These are phyloP conservation scores for Platyscapa corneri DNA, from an alignment of 1,140 invertebrate species.

Conservation along the genomic window DNA sequence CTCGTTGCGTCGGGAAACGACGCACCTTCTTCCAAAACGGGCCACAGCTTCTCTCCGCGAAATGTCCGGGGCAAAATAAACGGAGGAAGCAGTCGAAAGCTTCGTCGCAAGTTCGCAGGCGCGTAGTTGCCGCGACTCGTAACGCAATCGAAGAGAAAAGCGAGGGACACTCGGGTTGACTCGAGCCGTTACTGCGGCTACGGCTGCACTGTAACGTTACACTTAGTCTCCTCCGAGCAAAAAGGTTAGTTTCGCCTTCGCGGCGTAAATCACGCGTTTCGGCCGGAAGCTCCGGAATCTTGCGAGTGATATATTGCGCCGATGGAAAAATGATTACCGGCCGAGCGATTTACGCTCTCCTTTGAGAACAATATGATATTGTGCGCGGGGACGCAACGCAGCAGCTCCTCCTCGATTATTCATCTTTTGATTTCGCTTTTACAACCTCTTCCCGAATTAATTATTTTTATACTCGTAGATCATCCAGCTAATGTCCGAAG, in stretches of 20 bases:
- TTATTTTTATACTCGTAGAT: slow-evolving; percentile 41
- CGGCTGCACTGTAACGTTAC: not conserved
- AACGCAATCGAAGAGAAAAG: too few species aligned
- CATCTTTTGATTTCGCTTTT: not conserved
- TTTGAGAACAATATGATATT: slow-evolving; percentile 33
- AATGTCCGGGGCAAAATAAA: too few species aligned
- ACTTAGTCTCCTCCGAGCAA: not conserved
- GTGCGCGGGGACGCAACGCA: slow-evolving; percentile 4
- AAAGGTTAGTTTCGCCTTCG: slow-evolving; percentile 26
- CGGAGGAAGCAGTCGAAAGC: too few species aligned
- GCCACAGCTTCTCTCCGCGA: too few species aligned
- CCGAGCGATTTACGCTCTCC: slow-evolving; percentile 19
- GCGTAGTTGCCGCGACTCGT: too few species aligned
- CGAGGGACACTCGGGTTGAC: too few species aligned
- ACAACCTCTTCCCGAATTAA: not conserved
- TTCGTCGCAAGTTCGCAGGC: too few species aligned
- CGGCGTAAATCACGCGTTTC: slow-evolving; percentile 42
- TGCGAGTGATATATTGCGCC: slow-evolving; percentile 32
- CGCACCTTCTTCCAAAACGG: too few species aligned
- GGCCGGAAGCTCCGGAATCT: slow-evolving; percentile 43
- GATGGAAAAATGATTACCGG: slow-evolving; percentile 45
- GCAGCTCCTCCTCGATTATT: slow-evolving; percentile 45
- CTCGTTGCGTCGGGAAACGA: too few species aligned
- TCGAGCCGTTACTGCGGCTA: too few species aligned
- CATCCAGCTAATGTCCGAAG: not conserved